Evolutionary conservation across 2,113 vertebrate genomes (phyloP).

Genomic region (Peromyscus leucopus): DNA sequence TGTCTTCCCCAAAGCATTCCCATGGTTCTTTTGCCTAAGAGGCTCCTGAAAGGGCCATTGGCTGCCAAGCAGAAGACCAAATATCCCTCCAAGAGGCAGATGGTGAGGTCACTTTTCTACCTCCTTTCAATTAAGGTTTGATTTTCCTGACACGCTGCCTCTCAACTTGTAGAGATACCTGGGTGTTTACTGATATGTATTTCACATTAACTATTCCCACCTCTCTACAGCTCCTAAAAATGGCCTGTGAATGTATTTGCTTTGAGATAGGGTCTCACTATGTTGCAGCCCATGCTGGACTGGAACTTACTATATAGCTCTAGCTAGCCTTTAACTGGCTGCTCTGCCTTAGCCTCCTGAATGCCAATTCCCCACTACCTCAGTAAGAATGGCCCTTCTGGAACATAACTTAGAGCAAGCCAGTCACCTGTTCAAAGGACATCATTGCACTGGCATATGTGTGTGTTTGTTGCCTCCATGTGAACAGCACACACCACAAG

Average conservation of each 20-base stretch:
- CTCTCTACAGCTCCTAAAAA: background rate
- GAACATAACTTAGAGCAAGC: background rate
- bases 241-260: background rate
- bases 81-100: background rate
- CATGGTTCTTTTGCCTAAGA: background rate
- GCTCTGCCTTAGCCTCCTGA: background rate
- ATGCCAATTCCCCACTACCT: background rate
- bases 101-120: background rate
- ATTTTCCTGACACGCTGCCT: background rate
- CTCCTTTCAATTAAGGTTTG: background rate
- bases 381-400: background rate
- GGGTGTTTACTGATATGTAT: fast-evolving
- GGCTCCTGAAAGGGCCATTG: background rate
- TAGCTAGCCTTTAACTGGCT: background rate
- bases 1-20: background rate
- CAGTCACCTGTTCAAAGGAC: background rate
- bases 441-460: background rate
- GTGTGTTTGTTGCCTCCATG: background rate
- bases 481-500: background rate
- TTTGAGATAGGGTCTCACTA: background rate
- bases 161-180: background rate
- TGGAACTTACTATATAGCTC: background rate
- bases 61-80: background rate
- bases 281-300: background rate
- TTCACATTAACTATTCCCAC: no score